Conservation (phyloP, 2,797 vertebrate species). For the Atherinosoma microstoma region DNA sequence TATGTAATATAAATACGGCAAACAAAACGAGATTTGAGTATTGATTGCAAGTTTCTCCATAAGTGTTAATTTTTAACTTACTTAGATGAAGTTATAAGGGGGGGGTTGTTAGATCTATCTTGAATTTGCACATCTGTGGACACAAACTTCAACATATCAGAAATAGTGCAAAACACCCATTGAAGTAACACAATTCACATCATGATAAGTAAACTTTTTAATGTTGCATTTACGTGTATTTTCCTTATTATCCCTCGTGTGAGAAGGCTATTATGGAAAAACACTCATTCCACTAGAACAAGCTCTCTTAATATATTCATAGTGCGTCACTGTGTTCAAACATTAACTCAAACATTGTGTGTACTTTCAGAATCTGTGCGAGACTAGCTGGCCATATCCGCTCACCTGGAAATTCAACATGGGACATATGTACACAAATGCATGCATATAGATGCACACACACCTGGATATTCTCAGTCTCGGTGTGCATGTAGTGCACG, state of each 20-base stretch:
- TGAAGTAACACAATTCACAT: slow-evolving; percentile 18
- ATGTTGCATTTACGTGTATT: slow-evolving; percentile 48
- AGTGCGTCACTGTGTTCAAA: slow-evolving; percentile 77
- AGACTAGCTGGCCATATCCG: slow-evolving; percentile 37
- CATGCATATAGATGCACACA: slow-evolving; percentile 15
- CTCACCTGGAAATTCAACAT: slow-evolving; percentile 69
- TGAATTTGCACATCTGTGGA: neutral
- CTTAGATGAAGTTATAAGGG: neutral
- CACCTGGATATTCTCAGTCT: neutral
- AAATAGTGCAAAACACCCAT: slow-evolving; percentile 18
- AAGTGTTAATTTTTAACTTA: neutral
- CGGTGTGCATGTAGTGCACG: slow-evolving; percentile 3
- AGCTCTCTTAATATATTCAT: slow-evolving; percentile 73
- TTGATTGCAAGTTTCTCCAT: neutral
- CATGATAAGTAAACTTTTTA: slow-evolving; percentile 18
- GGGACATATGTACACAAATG: slow-evolving; percentile 55
- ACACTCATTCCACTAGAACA: slow-evolving; percentile 34
- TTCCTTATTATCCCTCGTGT: slow-evolving; percentile 33
- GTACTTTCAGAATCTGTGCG: slow-evolving; percentile 61
- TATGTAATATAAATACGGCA: slow-evolving; percentile 24
- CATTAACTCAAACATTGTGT: slow-evolving; percentile 75
- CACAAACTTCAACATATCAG: neutral
- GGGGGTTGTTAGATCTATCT: too few species aligned
- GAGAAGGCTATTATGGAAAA: slow-evolving; percentile 59
- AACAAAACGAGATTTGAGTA: neutral